phyloP scores from a whole-genome alignment of 2,113 vertebrate species.

The Heptranchias perlo region DNA sequence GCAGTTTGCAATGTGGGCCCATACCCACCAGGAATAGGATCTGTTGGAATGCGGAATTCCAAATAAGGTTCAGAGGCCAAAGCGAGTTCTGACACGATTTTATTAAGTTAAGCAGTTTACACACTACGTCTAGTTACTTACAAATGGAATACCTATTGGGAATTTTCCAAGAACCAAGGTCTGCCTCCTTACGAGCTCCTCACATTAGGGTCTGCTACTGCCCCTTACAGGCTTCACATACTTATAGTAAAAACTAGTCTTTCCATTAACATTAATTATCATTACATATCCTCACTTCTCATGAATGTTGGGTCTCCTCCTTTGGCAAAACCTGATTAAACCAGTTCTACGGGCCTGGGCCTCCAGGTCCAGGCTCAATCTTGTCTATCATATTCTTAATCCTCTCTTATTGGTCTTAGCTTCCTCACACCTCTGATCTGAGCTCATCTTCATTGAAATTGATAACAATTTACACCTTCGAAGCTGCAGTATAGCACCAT shows the following conservation, averaged over 20 bases:
- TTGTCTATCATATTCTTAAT: background rate
- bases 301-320: background rate
- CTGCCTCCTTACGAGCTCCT: background rate
- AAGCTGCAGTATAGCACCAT: background rate
- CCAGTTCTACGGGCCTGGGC: background rate
- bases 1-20: background rate
- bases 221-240: background rate
- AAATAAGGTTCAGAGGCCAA: background rate
- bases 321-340: background rate
- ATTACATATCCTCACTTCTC: background rate
- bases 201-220: background rate
- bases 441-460: background rate
- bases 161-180: background rate
- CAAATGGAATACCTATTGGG: background rate
- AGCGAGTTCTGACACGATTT: background rate
- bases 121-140: background rate
- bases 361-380: background rate
- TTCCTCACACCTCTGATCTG: background rate
- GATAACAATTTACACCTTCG: too few species aligned
- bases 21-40: background rate
- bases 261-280: background rate
- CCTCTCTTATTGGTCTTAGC: background rate
- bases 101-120: background rate
- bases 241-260: background rate
- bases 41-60: background rate